Evolutionary conservation across 2,888 invertebrate species (phyloP).

Genomic region (Trissolcus brochymenae): DNA sequence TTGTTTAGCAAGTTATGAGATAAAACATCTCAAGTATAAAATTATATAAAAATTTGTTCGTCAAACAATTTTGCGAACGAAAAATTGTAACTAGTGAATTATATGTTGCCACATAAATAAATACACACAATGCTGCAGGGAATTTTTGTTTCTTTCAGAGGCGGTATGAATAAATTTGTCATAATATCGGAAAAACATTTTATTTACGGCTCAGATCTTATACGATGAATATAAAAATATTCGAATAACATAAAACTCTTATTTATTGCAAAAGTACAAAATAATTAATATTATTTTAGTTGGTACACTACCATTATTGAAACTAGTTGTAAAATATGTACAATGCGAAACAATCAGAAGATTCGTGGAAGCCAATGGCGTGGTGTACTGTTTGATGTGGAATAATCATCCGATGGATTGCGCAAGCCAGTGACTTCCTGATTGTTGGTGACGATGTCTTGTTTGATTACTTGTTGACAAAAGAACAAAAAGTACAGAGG

Average conservation of each 20-base stretch:
- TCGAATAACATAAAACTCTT: slow-evolving; percentile 62
- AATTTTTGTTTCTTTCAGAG: too few relatives aligned
- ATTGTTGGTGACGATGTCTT: slow-evolving; percentile 38
- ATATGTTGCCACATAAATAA: neutral
- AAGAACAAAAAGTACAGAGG: too few relatives aligned
- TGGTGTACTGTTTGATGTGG: slow-evolving; percentile 3
- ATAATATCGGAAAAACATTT: slow-evolving; percentile 60
- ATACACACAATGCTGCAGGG: neutral
- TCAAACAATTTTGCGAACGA: too few relatives aligned
- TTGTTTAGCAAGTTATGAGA: too few relatives aligned
- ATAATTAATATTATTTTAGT: slow-evolving; percentile 55
- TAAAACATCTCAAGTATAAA: too few relatives aligned
- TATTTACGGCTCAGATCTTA: slow-evolving; percentile 65
- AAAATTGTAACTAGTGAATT: too few relatives aligned
- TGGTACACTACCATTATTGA: slow-evolving; percentile 45
- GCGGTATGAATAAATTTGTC: neutral
- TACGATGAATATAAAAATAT: slow-evolving; percentile 67
- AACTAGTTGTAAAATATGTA: slow-evolving; percentile 55
- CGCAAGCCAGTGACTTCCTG: slow-evolving; percentile 1
- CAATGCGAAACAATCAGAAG: slow-evolving; percentile 29
- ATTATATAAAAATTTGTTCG: too few relatives aligned
- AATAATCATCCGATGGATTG: neutral
- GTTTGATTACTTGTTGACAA: neutral
- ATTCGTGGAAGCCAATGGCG: slow-evolving; percentile 37
- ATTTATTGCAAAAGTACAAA: slow-evolving; percentile 58